Base-by-base conservation (phyloP, 2,888 invertebrate species). In the Amorpha juglandis region DNA sequence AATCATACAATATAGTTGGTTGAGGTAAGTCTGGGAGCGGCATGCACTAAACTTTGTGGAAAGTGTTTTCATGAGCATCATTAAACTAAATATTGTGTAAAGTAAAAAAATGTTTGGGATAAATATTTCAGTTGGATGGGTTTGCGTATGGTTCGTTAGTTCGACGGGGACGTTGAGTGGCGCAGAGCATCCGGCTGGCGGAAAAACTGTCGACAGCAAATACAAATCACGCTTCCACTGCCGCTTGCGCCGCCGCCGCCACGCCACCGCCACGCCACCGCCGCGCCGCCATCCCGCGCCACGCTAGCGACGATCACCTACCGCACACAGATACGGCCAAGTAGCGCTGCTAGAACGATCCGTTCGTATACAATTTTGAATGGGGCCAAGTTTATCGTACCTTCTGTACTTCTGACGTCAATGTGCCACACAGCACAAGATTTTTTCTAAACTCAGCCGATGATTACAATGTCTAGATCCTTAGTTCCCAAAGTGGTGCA, bases 91-190 rank as follows among this genome's bases (percentile, higher is more conserved):
- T 77, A 77, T 74, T 70, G 73, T 70, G 70, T 74, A 77, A 78
- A 79, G 73, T 78, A 79, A 80, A 82, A 84, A 83, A 85, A 85
- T 83, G 79, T 84, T 82, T 77, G 81, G 74, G 76, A 83, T 87
- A 87, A 83, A 89, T 85, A 87, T 86, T 83, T 85, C 86, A 80
- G 86, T 86, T 78, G 87, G 82, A 78, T 84, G 86, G 78, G 72
- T 80, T 75, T 78, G 74, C 72, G 78, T 79, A 88, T 87, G 91
- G 90, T 91, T 91, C 91, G 91, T 92, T 91, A 91, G 87, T 80
- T 86, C 83, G 71, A 75, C 77, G 77, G 80, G 77, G 78, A 83
- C 83, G 87, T 82, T 79, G 81, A 81, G 81, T 81, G 78, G 75
- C 77, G 79, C 82, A 71, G 73, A 80, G 87, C 84, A 86, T 86